Evolutionary conservation across 2,113 vertebrate genomes (phyloP), one percentile per base, ranked within the genome.

Genomic region (Solea senegalensis): DNA sequence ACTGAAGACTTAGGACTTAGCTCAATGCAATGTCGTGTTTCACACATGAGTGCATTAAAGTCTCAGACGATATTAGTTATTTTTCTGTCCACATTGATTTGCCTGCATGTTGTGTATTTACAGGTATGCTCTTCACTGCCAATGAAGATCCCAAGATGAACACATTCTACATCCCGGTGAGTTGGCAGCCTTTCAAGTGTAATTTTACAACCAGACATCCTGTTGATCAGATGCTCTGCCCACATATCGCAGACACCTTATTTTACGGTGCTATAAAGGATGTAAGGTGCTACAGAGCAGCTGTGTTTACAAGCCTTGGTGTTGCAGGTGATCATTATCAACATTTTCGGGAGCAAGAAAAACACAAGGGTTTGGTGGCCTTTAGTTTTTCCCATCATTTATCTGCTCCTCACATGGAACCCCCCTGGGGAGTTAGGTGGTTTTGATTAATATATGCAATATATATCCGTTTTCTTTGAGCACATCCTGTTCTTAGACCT

Each of bases 131-230:
- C 3, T 95, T 99, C 77, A 98, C 96, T 26, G 98, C 96, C 83
- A 98, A 95, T n/a, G 97, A 99, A 92, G 93, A 95, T 43, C 96
- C 98, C 55, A 99, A 98, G 94, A 99, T 99, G 97, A 97, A 94
- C 88, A 97, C 97, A 34, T 99, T 96, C 88, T 99, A 99, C 77
- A 94, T 99, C 69, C 98, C 97, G 15, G 98, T 99, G 93, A 96
- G 97, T 95, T 54, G 21, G 56, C 3, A 28, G 3, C 0, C 28
- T 4, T 69, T 44, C 1, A 44, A 8, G 28, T 26, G 0, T 10
- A 27, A 57, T 2, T 44, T 50, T 55, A 40, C 26, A 60, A 14
- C 3, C 45, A 26, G 11, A 28, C 53, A 9, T 9, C 11, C 41
- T 49, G 28, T 53, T 56, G 13, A 34, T 15, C 14, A 49, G 48